Percentiles rank a stretch among this genome's conserved stretches.
phyloP scores from a whole-genome alignment of 1,140 invertebrate genomes.

The Zaprionus ghesquierei region DNA sequence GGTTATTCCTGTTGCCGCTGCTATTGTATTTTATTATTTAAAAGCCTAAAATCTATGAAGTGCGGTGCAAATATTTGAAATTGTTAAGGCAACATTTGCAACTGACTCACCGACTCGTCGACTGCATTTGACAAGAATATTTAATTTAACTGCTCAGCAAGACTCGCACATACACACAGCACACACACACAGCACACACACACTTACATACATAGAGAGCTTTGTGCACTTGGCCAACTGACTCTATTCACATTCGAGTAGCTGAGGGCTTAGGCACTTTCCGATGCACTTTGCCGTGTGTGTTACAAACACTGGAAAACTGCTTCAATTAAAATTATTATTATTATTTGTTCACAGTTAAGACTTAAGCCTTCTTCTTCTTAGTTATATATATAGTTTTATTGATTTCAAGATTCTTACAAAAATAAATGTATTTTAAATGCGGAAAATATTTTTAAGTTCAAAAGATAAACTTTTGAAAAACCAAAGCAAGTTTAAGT shows the following conservation, averaged over 20 bases:
- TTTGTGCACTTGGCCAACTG: conserved; percentile 32
- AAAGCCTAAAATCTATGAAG: conserved; percentile 80
- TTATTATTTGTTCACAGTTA: background rate
- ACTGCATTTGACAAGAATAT: conserved; percentile 79
- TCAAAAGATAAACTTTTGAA: background rate
- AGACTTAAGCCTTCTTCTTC: too few species aligned
- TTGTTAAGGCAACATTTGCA: conserved; percentile 68
- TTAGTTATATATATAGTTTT: background rate
- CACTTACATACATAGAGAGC: conserved; percentile 12
- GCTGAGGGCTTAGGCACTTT: background rate
- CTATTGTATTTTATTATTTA: conserved; percentile 75
- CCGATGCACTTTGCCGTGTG: background rate
- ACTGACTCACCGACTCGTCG: conserved; percentile 62
- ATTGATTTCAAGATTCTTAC: background rate
- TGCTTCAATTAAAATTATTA: background rate
- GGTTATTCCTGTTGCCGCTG: background rate
- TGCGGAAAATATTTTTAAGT: background rate
- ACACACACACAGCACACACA: conserved; percentile 28
- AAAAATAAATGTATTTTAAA: background rate
- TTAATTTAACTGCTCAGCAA: conserved; percentile 66
- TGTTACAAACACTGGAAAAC: background rate
- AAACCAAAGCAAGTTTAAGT: background rate
- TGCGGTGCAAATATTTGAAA: conserved; percentile 80
- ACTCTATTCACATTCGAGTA: conserved; percentile 1
- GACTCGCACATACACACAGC: conserved; percentile 33